Evolutionary conservation across 2,113 vertebrate species (phyloP).

Genomic region (Muntiacus reevesi): DNA sequence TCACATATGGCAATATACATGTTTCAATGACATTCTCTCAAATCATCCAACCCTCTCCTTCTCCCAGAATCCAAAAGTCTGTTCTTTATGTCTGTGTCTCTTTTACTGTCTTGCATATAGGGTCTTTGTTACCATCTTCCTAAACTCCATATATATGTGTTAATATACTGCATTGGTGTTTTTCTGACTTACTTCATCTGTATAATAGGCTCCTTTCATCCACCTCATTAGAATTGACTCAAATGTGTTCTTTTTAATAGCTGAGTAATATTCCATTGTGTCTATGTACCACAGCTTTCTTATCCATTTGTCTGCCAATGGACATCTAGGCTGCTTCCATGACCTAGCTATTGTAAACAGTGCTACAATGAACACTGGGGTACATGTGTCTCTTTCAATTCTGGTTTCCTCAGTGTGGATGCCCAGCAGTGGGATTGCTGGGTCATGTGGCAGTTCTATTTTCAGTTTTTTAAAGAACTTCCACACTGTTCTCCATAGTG

Average conservation of each 20-base stretch:
- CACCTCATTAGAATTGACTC: not conserved
- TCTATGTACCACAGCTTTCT: not conserved
- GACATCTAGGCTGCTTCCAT: not conserved
- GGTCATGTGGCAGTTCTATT: not conserved
- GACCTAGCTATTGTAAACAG: not conserved
- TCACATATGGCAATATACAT: not conserved
- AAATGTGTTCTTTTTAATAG: not conserved
- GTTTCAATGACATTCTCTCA: not conserved
- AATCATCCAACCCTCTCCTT: not conserved
- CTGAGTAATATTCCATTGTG: not conserved
- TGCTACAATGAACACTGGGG: not conserved
- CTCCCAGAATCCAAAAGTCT: not conserved
- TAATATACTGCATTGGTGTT: not conserved
- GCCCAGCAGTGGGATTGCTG: not conserved
- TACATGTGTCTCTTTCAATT: not conserved
- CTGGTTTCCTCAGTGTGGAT: not conserved
- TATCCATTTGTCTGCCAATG: not conserved
- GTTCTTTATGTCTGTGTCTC: not conserved
- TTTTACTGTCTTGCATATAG: not conserved
- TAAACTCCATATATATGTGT: not conserved
- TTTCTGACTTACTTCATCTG: not conserved
- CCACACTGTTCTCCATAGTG: not conserved
- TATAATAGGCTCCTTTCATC: not conserved
- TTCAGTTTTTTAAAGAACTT: not conserved
- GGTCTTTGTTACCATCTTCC: not conserved